Base-by-base conservation (phyloP, 2,888 invertebrate genomes). In the Calameuta idolon region DNA sequence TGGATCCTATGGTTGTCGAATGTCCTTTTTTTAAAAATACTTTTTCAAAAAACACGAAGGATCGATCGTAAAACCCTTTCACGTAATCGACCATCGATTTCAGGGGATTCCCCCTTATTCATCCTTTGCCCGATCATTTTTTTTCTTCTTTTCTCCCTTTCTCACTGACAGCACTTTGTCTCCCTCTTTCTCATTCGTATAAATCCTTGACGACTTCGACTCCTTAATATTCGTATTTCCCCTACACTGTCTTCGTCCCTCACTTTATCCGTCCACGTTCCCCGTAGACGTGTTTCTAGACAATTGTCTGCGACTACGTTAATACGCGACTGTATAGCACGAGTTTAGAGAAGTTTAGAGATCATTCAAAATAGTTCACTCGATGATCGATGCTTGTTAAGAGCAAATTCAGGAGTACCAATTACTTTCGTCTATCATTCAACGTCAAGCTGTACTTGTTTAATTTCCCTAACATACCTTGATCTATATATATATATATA, bases 351-450 rank as follows among this genome's bases (percentile, higher is more conserved):
- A 40, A 40, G 40, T 5, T 23, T 0, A 69, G 69, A 69, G 15
- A 69, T 69, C 31, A 3, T 30, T 30, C 69, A 69, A 69, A 30
- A 30, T 30, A 30, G 12, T 69, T 69, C 31, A 30, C 11, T 12
- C 12, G 33, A 84, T 82, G 83, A 83, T 82, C 80, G 82, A 81
- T 79, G 82, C 81, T 81, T 82, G 83, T 84, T 83, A 83, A 84
- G 81, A 82, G 82, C 81, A 76, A 81, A 79, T 81, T 82, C 80
- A 79, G 81, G 81, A 83, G 81, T 82, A 80, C 76, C 40, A 15
- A 40, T 15, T 40, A 5, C 40, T 40, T 1, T 23, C 5, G 2
- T 40, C 15, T 40, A 15, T 40, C 15, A 2, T 15, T 15, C 12
- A 15, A 37, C 15, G 15, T 37, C 37, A 15, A 37, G 37, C 15